Percentiles rank a stretch among this genome's conserved stretches.
phyloP scores from a whole-genome alignment of 2,888 invertebrate species.

The Phlogophora meticulosa region DNA sequence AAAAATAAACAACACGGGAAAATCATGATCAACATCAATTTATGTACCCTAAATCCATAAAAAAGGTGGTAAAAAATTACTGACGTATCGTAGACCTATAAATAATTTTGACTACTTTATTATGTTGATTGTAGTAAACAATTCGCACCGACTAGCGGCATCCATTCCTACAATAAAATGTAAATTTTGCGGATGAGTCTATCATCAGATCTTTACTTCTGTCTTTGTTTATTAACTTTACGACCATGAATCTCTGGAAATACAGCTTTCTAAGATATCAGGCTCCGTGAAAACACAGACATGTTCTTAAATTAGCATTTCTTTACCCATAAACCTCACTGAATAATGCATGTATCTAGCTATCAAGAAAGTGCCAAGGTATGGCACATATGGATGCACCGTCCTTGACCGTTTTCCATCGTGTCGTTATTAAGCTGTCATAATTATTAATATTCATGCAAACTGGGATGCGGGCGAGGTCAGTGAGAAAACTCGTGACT shows the following conservation, averaged over 20 bases:
- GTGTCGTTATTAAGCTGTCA: constrained; percentile 72
- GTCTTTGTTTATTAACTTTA: constrained; percentile 57
- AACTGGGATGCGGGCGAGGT: constrained; percentile 75
- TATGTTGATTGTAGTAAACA: constrained; percentile 53
- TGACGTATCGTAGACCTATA: constrained; percentile 39
- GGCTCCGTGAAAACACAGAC: constrained; percentile 51
- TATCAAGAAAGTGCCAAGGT: constrained; percentile 42
- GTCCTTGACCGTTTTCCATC: constrained; percentile 81
- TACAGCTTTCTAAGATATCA: constrained; percentile 58
- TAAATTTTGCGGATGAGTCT: constrained; percentile 42
- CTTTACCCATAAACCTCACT: constrained; percentile 33
- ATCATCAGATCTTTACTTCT: constrained; percentile 50
- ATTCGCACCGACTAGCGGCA: constrained; percentile 22
- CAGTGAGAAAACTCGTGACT: constrained; percentile 3
- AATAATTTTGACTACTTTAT: constrained; percentile 44
- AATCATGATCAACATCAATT: constrained; percentile 26
- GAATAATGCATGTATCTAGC: constrained; percentile 48
- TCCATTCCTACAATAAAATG: constrained; percentile 42
- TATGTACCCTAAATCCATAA: constrained; percentile 29
- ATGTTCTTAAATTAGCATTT: constrained; percentile 49
- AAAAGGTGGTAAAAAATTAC: constrained; percentile 22
- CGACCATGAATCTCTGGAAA: constrained; percentile 48
- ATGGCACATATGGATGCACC: constrained; percentile 65
- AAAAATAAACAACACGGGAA: constrained; percentile 25
- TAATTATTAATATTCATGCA: constrained; percentile 75